Evolutionary conservation across 2,888 invertebrate genomes (phyloP).

Genomic region (Drosophila anomelani): DNA sequence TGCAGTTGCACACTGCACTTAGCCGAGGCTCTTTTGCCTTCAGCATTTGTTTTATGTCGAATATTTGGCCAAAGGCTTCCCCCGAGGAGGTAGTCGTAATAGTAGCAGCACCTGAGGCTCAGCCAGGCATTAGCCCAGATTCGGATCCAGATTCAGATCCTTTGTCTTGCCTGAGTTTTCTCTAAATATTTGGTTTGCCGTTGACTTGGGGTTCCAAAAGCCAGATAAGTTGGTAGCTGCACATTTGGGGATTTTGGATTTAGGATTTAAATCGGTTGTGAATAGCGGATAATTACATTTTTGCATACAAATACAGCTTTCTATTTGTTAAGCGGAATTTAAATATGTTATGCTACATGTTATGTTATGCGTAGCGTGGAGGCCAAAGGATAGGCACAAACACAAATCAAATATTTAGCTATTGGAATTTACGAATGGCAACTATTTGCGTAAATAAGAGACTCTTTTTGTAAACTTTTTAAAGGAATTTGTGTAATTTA

Average conservation of each 20-base stretch:
- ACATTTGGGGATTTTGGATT: neutral
- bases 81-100: neutral
- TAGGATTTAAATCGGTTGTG: conserved; percentile 10
- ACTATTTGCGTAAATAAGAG: neutral
- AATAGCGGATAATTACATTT: conserved; percentile 10
- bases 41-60: conserved; percentile 35
- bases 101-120: conserved; percentile 16
- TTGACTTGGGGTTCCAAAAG: conserved; percentile 21
- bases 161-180: conserved; percentile 24
- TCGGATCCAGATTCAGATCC: conserved; percentile 18
- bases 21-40: conserved; percentile 7
- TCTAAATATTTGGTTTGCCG: conserved; percentile 32
- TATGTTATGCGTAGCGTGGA: no score
- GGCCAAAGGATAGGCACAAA: conserved; percentile 10
- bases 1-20: conserved; percentile 44
- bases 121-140: conserved; percentile 39
- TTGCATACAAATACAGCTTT: neutral
- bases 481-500: neutral
- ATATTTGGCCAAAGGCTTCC: conserved; percentile 40
- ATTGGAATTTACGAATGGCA: neutral
- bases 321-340: conserved; percentile 13
- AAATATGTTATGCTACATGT: no score
- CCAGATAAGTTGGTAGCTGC: neutral
- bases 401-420: neutral
- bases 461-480: neutral